These are phyloP conservation scores for Rhabdomys dilectus DNA, from an alignment of 2,113 vertebrate species.

Conservation along the genomic window DNA sequence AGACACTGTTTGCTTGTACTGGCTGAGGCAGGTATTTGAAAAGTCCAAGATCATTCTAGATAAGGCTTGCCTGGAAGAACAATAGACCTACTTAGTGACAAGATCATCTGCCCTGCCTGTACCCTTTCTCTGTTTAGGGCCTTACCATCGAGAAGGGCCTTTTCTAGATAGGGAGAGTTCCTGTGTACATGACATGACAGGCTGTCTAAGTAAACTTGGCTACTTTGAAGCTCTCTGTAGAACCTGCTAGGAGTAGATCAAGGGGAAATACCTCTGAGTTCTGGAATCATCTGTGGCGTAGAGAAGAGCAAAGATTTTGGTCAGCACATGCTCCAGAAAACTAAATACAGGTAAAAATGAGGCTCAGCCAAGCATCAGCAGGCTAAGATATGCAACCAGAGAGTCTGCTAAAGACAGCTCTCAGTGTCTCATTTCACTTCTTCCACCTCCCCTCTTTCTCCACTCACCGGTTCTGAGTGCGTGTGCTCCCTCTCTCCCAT, in stretches of 20 bases:
- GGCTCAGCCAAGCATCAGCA: not conserved
- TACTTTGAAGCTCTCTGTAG: not conserved
- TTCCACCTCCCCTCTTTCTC: not conserved
- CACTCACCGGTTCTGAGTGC: not conserved
- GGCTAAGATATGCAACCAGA: not conserved
- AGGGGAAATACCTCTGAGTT: not conserved
- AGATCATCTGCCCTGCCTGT: not conserved
- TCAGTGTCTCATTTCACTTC: not conserved
- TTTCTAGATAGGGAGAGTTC: not conserved
- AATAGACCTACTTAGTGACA: not conserved
- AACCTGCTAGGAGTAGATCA: not conserved
- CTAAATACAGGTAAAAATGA: conserved; percentile 6
- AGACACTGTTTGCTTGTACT: not conserved
- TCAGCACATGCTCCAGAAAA: not conserved
- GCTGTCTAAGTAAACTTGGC: not conserved
- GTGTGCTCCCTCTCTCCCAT: not conserved
- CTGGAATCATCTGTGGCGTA: no score
- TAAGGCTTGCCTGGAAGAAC: not conserved
- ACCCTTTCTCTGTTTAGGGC: not conserved
- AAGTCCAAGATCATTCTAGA: not conserved
- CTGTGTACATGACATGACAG: not conserved
- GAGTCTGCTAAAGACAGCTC: not conserved
- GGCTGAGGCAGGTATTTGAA: not conserved
- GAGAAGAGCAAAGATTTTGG: not conserved
- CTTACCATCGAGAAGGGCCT: not conserved